Evolutionary conservation across 35 echinoderm and acorn worm genomes (phyloP).

Genomic region (Acanthaster planci): DNA sequence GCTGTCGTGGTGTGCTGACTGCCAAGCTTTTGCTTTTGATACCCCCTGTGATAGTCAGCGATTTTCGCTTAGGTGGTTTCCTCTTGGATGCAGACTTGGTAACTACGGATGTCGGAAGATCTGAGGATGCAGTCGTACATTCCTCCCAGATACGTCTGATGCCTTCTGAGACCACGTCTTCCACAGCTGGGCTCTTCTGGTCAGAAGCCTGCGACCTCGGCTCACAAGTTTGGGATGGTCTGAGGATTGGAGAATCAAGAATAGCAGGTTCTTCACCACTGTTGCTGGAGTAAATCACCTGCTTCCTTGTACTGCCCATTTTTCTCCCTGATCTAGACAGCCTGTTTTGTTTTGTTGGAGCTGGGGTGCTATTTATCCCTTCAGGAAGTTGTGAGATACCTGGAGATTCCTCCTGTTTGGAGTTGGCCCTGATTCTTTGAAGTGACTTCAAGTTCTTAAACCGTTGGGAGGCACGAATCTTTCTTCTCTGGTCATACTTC

Average conservation of each 20-base stretch:
- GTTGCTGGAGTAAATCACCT: background rate
- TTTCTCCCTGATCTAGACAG: background rate
- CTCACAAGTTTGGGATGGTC: background rate
- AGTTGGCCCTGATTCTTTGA: background rate
- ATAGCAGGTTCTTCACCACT: background rate
- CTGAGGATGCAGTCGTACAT: background rate
- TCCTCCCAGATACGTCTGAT: slow-evolving; percentile 5
- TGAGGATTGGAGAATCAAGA: background rate
- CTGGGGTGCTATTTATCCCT: too few relatives aligned
- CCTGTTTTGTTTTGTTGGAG: too few relatives aligned
- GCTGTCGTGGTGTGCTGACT: background rate
- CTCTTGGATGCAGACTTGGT: background rate
- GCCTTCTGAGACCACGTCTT: background rate
- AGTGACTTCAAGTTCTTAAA: background rate
- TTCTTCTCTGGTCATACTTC: background rate
- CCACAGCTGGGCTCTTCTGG: background rate
- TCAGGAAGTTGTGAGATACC: too few relatives aligned
- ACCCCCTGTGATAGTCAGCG: slow-evolving; percentile 15
- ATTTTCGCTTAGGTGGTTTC: background rate
- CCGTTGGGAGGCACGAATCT: background rate
- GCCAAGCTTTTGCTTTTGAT: background rate
- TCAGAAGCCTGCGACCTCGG: background rate
- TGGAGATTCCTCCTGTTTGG: background rate
- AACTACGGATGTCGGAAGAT: background rate
- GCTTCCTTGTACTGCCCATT: background rate